Conservation (phyloP, 1,140 invertebrate genomes). For the Brachionus koreanus region DNA sequence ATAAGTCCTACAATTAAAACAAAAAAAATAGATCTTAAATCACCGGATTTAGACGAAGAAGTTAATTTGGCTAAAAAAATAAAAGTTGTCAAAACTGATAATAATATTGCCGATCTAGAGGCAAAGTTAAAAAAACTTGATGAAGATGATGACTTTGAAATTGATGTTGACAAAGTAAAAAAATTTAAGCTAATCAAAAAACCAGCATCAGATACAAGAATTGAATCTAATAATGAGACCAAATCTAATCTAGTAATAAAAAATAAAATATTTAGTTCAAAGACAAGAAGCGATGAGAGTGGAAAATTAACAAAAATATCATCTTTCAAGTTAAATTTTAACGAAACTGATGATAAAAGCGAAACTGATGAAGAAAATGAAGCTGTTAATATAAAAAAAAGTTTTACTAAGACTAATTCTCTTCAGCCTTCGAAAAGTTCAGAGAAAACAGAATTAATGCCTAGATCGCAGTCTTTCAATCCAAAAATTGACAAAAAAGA, state of each 20-base stretch:
- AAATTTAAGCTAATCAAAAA: conserved; percentile 12
- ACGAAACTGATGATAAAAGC: neutral
- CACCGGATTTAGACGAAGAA: neutral
- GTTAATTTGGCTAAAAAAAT: neutral
- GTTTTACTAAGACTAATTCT: conserved; percentile 4
- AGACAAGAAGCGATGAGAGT: neutral
- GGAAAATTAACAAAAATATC: neutral
- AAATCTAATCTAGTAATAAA: neutral
- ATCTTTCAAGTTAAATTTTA: neutral
- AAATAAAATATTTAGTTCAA: conserved; percentile 28
- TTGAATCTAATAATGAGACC: neutral
- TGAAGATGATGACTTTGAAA: neutral
- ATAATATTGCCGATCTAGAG: neutral
- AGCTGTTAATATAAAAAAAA: neutral
- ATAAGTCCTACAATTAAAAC: neutral
- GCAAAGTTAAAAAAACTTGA: neutral
- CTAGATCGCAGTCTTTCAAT: neutral
- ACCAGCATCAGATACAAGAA: neutral
- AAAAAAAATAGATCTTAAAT: neutral
- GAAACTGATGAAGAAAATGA: neutral
- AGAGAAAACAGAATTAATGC: neutral
- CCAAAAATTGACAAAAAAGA: neutral
- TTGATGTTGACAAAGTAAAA: neutral
- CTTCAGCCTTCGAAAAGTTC: neutral
- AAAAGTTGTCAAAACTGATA: neutral